A percentile compares a stretch with the other conserved stretches of the same genome.
phyloP scores from a whole-genome alignment of 2,797 vertebrate genomes.

The Onychomys arenicola region DNA sequence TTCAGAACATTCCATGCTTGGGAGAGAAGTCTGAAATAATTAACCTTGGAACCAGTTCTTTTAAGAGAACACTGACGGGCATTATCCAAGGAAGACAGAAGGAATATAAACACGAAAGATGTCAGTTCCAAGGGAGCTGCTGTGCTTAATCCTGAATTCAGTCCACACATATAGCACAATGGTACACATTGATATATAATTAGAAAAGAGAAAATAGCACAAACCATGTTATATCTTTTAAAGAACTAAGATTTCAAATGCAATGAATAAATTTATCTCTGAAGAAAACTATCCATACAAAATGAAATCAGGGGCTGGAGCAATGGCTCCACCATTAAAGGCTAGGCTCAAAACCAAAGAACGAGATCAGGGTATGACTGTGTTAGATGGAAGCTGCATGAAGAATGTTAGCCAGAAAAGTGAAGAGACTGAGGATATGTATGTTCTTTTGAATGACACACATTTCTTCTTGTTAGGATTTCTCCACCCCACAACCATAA shows the following conservation, averaged over 20 bases:
- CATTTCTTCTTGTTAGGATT: background rate
- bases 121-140: background rate
- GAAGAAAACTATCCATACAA: constrained; percentile 5
- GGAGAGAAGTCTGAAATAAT: constrained; percentile 47
- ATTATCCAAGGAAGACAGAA: constrained; percentile 21
- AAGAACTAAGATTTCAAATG: constrained; percentile 33
- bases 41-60: constrained; percentile 7
- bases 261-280: constrained; percentile 16
- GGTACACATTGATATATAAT: background rate
- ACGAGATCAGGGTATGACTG: no score
- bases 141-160: background rate
- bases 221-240: background rate
- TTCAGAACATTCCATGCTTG: constrained; percentile 38
- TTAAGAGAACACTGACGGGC: constrained; percentile 35
- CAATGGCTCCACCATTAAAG: no score
- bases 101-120: constrained; percentile 24
- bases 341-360: no score
- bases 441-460: background rate
- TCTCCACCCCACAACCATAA: background rate
- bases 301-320: no score
- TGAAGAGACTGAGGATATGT: background rate
- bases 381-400: background rate
- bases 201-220: constrained; percentile 12
- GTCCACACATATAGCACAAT: background rate
- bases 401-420: background rate